These are phyloP conservation scores for Pelodiscus sinensis DNA, from an alignment of 2,113 vertebrate species.

Conservation along the genomic window DNA sequence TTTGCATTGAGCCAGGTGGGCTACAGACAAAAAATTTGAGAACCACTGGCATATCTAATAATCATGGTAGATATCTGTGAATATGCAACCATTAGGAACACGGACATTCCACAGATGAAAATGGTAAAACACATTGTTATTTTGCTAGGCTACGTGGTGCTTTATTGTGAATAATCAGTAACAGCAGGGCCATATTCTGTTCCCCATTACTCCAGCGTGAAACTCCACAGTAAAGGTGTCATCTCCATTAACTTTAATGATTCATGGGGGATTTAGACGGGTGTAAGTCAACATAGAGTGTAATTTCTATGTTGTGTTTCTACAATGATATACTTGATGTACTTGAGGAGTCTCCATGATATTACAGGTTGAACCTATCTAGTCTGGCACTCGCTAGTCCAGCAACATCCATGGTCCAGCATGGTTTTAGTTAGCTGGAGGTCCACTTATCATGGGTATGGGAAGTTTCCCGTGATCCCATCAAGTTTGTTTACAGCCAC, in stretches of 20 bases:
- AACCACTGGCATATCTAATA: too few species aligned
- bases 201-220: neutral
- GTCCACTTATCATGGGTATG: too few species aligned
- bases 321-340: neutral
- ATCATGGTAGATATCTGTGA: neutral
- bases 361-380: too few species aligned
- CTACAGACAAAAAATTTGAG: too few species aligned
- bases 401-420: too few species aligned
- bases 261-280: neutral
- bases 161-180: neutral
- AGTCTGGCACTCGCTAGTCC: too few species aligned
- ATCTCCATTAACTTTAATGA: neutral
- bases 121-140: neutral
- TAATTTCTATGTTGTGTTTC: neutral
- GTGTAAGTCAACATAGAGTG: neutral
- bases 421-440: too few species aligned
- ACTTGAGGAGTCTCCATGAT: neutral
- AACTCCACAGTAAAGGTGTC: neutral
- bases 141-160: neutral
- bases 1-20: too few species aligned
- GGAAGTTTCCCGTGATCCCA: too few species aligned
- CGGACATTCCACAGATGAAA: neutral
- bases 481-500: too few species aligned
- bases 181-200: neutral
- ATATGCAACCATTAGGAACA: neutral